Percentiles rank a stretch among this genome's conserved stretches.
phyloP scores from a whole-genome alignment of 1,140 invertebrate species.

The Uloborus diversus region DNA sequence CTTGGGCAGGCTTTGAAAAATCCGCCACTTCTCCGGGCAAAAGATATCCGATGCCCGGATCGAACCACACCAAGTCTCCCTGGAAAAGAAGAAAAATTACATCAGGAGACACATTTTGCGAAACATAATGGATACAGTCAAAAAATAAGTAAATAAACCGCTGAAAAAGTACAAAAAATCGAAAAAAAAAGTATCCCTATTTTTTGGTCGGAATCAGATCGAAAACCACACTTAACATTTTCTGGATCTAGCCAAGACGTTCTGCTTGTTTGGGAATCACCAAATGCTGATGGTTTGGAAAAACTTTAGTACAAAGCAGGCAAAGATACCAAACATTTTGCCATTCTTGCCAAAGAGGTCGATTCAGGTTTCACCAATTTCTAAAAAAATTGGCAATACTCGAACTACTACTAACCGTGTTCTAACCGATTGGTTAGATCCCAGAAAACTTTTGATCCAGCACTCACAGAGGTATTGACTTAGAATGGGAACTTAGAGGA shows the following conservation, averaged over 20 bases:
- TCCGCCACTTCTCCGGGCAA: constrained; percentile 88
- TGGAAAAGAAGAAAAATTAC: constrained; percentile 48
- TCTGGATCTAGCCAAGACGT: neutral
- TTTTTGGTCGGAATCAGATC: neutral
- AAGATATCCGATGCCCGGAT: constrained; percentile 86
- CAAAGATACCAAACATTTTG: too few relatives aligned
- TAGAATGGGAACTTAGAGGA: too few relatives aligned
- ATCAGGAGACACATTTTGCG: too few relatives aligned
- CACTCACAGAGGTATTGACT: too few relatives aligned
- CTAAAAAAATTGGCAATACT: too few relatives aligned
- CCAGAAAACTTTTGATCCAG: too few relatives aligned
- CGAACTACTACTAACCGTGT: too few relatives aligned
- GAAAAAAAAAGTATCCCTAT: neutral
- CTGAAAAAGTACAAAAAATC: neutral
- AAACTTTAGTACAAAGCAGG: too few relatives aligned
- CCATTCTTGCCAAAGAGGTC: too few relatives aligned
- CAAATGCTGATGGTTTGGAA: too few relatives aligned
- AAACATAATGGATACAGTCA: neutral
- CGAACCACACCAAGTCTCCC: constrained; percentile 92
- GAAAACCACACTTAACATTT: neutral
- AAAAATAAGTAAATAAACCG: neutral
- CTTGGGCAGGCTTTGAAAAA: constrained; percentile 85
- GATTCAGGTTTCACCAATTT: too few relatives aligned
- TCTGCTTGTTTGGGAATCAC: neutral
- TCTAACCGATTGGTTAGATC: too few relatives aligned